These are phyloP conservation scores for Ennomos fuscantarius DNA, from an alignment of 2,888 invertebrate species.

Conservation along the genomic window DNA sequence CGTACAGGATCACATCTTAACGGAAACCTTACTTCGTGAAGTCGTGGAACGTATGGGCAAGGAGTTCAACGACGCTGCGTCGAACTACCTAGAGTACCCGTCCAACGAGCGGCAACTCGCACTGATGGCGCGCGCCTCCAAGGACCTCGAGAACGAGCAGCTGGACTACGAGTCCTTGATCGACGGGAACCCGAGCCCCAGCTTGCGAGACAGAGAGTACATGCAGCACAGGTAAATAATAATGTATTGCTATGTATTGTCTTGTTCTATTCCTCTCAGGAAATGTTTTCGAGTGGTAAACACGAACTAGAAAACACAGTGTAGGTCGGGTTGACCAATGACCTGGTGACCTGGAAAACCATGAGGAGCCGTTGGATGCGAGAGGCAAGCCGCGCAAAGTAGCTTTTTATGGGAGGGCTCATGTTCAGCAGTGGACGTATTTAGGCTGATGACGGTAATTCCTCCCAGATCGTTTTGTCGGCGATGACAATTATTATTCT, in stretches of 20 bases:
- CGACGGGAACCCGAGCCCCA: conserved; percentile 89
- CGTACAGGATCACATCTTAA: conserved; percentile 86
- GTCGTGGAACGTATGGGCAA: conserved; percentile 92
- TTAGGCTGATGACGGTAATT: no score
- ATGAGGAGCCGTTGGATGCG: no score
- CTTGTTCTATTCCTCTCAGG: conserved; percentile 6
- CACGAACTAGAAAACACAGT: no score
- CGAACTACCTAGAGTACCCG: conserved; percentile 87
- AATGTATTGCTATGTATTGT: background rate
- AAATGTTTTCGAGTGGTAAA: no score
- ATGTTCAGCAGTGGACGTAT: no score
- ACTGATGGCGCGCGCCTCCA: conserved; percentile 83
- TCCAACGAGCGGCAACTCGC: conserved; percentile 75
- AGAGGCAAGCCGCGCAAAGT: no score
- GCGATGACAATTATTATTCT: no score
- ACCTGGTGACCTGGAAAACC: no score
- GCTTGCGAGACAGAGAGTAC: conserved; percentile 94
- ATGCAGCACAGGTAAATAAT: conserved; percentile 89
- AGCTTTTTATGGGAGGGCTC: no score
- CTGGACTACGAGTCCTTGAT: conserved; percentile 90
- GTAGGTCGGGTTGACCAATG: no score
- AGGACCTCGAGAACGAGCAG: conserved; percentile 85
- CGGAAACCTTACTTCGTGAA: conserved; percentile 90
- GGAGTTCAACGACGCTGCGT: conserved; percentile 88
- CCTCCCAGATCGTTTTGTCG: no score